A percentile compares a stretch with the other conserved stretches of the same genome.
These are phyloP conservation scores for Callithrix jacchus DNA, from an alignment of 2,113 vertebrate species.

Conservation along the genomic window DNA sequence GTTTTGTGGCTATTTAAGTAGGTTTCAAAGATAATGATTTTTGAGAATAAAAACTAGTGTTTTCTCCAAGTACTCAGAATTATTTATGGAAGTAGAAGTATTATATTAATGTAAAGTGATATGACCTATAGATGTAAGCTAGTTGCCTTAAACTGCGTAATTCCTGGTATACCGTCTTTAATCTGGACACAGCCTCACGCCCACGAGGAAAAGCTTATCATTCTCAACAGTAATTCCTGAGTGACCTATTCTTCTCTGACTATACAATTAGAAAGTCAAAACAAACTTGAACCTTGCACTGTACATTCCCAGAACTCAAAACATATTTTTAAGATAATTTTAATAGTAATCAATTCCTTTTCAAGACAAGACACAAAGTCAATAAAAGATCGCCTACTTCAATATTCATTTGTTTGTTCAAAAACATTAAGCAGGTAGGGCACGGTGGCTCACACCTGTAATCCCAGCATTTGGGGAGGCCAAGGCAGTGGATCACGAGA, in stretches of 20 bases:
- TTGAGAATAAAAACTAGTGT: neutral
- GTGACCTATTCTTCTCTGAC: neutral
- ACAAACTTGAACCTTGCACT: neutral
- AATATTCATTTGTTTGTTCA: neutral
- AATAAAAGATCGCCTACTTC: neutral
- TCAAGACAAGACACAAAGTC: neutral
- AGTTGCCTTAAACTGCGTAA: constrained; percentile 6
- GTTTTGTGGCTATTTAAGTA: neutral
- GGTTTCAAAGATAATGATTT: neutral
- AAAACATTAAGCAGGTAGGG: neutral
- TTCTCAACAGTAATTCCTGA: constrained; percentile 11
- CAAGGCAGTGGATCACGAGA: too few species aligned
- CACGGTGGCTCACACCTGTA: too few species aligned
- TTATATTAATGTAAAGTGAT: neutral
- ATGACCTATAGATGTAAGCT: neutral
- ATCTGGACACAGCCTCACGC: neutral
- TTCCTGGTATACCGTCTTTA: neutral
- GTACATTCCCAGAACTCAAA: neutral
- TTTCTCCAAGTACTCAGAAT: neutral
- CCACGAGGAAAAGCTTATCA: constrained; percentile 25
- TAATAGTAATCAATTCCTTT: neutral
- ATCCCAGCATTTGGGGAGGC: too few species aligned
- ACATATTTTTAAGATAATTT: neutral
- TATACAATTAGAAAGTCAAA: neutral
- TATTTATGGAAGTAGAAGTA: neutral